Base-by-base conservation (phyloP, 2,113 vertebrate species). In the Pogonocichla stellata region DNA sequence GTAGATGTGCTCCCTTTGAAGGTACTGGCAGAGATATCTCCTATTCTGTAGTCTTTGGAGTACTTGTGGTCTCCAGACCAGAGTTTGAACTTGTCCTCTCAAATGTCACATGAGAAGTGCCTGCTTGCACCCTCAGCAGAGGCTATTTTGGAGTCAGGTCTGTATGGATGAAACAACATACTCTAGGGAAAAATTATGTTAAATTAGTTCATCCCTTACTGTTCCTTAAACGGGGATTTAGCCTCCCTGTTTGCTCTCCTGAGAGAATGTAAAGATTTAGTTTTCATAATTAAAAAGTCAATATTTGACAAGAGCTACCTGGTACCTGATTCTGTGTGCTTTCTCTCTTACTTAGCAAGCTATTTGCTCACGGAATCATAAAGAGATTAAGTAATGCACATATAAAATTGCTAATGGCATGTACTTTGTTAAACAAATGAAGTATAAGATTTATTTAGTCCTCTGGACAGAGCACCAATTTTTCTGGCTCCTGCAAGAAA, bases 101-200 rank as follows among this genome's bases (percentile, higher is more conserved):
- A 31, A 57, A n/a, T 0, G 0, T 34, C 7, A 4, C 5, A 3
- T 45, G 34, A 78, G 45, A 72, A 69, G 18, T 26, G 31, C 2
- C 8, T 82, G 5, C 14, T 25, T 25, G 29, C 23, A 73, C 6
- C 11, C 7, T 28, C 17, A 77, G 29, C 14, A 73, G 45, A 61
- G 8, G 9, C 17, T 42, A 47, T 19, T 45, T 16, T 66, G 25
- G 5, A 78, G 15, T n/a, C 19, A 73, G 3, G 4, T 62, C 2
- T 38, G 1, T 5, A 1, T 22, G 45, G 4, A 10, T 36, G 8
- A 67, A 87, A 47, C 9, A 74, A 36, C 5, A 51, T 7, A 69
- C 19, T n/a, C 0, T 0, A 20, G 10, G 5, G 28, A 7, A 40
- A 86, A 65, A 70, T 38, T 0, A 18, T 20, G 1, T 58, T 5